Percentiles rank a stretch among this genome's conserved stretches.
Evolutionary conservation across 2,113 vertebrate species (phyloP).

Genomic region (Rousettus leschenaultii): DNA sequence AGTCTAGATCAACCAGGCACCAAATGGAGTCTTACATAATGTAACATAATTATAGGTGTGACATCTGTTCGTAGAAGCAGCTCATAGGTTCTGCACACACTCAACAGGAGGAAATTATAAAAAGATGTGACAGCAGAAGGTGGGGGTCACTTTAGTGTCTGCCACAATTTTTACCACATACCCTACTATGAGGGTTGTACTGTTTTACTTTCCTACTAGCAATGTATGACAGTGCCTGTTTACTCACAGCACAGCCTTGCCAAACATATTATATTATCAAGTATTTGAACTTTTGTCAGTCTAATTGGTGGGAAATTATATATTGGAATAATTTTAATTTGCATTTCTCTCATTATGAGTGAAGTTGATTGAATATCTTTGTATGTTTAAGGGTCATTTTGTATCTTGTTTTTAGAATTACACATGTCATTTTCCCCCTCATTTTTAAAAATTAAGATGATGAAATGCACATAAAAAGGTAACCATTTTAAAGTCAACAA

Average conservation of each 20-base stretch:
- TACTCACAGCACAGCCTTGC: not conserved
- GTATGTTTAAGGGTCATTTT: not conserved
- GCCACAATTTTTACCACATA: not conserved
- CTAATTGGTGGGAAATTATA: not conserved
- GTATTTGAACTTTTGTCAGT: not conserved
- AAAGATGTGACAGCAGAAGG: not conserved
- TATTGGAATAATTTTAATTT: not conserved
- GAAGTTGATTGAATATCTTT: not conserved
- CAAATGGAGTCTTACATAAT: not conserved
- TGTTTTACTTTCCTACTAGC: not conserved
- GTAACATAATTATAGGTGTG: not conserved
- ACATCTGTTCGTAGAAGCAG: not conserved
- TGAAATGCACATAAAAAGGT: not conserved
- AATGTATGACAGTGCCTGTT: not conserved
- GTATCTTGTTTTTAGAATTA: not conserved
- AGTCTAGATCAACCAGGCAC: not conserved
- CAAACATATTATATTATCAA: not conserved
- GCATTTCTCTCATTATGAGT: not conserved
- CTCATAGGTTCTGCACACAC: not conserved
- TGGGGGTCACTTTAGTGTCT: not conserved
- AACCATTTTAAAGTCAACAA: not conserved
- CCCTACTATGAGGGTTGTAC: not conserved
- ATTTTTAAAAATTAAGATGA: not conserved
- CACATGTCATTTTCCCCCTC: not conserved
- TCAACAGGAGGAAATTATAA: not conserved